Conservation (phyloP, 2,888 invertebrate species). For the Spodoptera exigua region DNA sequence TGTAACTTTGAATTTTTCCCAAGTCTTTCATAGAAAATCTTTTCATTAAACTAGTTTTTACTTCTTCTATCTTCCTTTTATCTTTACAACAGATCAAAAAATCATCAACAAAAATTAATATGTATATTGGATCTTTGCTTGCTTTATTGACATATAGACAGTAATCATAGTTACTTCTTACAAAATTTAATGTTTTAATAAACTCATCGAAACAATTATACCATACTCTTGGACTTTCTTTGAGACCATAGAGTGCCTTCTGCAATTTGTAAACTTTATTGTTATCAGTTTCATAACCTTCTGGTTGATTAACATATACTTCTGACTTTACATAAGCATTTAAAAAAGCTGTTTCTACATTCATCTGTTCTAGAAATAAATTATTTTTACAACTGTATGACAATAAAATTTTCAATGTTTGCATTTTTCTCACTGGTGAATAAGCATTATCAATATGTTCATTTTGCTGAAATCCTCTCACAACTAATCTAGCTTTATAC, state of each 20-base stretch:
- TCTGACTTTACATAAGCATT: conserved; percentile 54
- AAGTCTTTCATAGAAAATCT: no score
- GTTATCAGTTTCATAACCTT: conserved; percentile 56
- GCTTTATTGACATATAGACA: conserved; percentile 50
- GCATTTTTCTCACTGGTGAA: no score
- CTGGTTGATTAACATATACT: conserved; percentile 61
- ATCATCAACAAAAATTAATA: conserved; percentile 57
- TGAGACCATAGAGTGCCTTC: conserved; percentile 59
- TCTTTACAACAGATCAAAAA: conserved; percentile 60
- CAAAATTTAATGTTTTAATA: conserved; percentile 42
- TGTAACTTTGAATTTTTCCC: no score
- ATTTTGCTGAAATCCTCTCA: no score
- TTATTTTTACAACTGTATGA: no score
- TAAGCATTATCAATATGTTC: no score
- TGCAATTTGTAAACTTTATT: conserved; percentile 63
- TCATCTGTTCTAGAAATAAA: no score
- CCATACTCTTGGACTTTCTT: conserved; percentile 55
- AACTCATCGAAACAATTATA: conserved; percentile 45
- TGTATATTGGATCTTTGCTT: conserved; percentile 46
- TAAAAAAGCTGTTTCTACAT: no score
- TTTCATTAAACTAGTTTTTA: conserved; percentile 52
- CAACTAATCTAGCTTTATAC: no score
- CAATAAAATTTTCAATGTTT: no score
- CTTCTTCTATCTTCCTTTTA: conserved; percentile 41
- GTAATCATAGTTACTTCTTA: conserved; percentile 52